Evolutionary conservation across 2,113 vertebrate species (phyloP), one percentile per base, ranked within the genome.

Genomic region (Strigops habroptila): DNA sequence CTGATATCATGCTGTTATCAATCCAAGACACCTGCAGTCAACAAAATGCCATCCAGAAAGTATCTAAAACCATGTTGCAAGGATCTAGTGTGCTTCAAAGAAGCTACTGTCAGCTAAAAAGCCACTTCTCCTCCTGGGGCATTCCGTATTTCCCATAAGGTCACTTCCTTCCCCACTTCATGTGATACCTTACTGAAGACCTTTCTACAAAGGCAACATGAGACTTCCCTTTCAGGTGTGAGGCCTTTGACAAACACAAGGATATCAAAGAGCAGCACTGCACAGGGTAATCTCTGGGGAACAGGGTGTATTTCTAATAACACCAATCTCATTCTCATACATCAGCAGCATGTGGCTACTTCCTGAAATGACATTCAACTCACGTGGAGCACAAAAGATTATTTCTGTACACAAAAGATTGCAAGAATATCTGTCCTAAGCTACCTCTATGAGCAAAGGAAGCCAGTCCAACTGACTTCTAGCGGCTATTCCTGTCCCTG

Each of bases 381-480:
- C 82, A 44, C 1, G 5, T 3, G 76, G 57, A 65, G 18, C 49
- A 53, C 19, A 3, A 44, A 33, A 48, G 35, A 33, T 19, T 13
- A n/a, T 51, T 88, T 31, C 57, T 16, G 14, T 10, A 49, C n/a
- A 44, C 19, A 67, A 60, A 70, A 39, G 33, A 43, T 5, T 37
- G 41, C 27, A 79, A 18, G 44, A 52, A 37, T 11, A 59, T 59
- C 55, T 59, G 39, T 5, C 18, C 33, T 69, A 39, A 44, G 16
- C 67, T 52, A 53, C 30, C 43, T 23, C 68, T 25, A 7, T 0
- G 0, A 28, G 11, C 1, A 1, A 31, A 74, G 15, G 27, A 65
- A 69, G 17, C 11, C 9, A 27, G 33, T 15, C 35, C 52, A 63
- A 9, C 48, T n/a, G 41, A 18, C 64, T 57, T 43, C 39, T 67